Conservation (phyloP, 2,113 vertebrate genomes). For the Procavia capensis region DNA sequence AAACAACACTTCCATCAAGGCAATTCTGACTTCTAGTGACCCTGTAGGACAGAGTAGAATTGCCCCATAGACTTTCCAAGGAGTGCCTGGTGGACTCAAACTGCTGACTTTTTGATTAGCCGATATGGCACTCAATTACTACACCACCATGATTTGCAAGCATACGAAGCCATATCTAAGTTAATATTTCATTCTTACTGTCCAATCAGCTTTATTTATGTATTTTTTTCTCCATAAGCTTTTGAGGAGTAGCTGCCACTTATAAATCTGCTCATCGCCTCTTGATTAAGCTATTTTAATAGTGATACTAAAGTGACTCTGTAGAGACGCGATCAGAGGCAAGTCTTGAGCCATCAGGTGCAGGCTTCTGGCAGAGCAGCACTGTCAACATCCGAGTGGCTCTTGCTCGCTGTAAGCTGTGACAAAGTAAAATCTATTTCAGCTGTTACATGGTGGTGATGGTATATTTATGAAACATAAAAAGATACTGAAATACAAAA, state of each 20-base stretch:
- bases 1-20: too few species aligned
- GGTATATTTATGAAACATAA: constrained; percentile 89
- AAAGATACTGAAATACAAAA: constrained; percentile 88
- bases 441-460: constrained; percentile 81
- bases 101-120: too few species aligned
- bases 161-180: background rate
- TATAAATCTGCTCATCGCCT: constrained; percentile 57
- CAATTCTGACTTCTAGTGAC: too few species aligned
- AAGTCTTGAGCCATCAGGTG: constrained; percentile 83
- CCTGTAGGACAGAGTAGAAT: too few species aligned
- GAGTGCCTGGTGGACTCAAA: too few species aligned
- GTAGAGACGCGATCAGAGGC: constrained; percentile 56
- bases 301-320: constrained; percentile 63
- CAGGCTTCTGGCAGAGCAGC: constrained; percentile 61
- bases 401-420: constrained; percentile 84
- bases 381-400: constrained; percentile 80
- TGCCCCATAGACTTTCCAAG: too few species aligned
- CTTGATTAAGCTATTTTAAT: constrained; percentile 65
- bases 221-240: background rate
- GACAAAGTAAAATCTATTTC: constrained; percentile 88
- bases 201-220: constrained; percentile 44
- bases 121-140: too few species aligned
- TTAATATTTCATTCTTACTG: constrained; percentile 53
- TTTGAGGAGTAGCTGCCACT: constrained; percentile 53
- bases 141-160: too few species aligned